Percentiles rank a stretch among this genome's conserved stretches.
phyloP scores from a whole-genome alignment of 1,140 invertebrate genomes.

The Procambarus clarkii region DNA sequence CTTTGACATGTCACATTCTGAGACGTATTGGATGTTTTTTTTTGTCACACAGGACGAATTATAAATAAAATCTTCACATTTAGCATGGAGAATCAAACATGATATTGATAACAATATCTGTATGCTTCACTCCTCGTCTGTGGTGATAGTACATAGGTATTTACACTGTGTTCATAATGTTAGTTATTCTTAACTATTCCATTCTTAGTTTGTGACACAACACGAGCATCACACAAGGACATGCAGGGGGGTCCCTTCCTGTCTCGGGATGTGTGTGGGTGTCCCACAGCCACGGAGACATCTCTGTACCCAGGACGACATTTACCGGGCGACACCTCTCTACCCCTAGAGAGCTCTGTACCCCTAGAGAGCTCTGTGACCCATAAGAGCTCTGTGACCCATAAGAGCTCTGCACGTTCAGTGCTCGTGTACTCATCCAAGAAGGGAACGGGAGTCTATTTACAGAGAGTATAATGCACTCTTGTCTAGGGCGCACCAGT shows the following conservation, averaged over 20 bases:
- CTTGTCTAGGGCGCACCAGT: background rate
- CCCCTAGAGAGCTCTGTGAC: too few species aligned
- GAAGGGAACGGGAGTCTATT: background rate
- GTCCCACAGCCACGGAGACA: background rate
- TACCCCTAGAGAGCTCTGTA: too few species aligned
- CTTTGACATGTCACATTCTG: slow-evolving; percentile 3
- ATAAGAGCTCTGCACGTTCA: too few species aligned
- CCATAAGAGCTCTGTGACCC: too few species aligned
- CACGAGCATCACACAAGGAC: background rate
- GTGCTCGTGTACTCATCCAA: too few species aligned
- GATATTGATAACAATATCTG: slow-evolving; percentile 29
- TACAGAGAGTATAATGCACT: background rate
- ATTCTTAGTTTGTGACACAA: background rate
- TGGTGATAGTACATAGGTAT: slow-evolving; percentile 31
- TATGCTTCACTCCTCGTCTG: slow-evolving; percentile 11
- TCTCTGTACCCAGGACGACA: background rate
- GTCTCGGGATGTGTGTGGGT: background rate
- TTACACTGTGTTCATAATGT: slow-evolving; percentile 43
- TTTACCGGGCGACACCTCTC: background rate
- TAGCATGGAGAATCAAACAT: slow-evolving; percentile 16
- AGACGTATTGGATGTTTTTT: background rate
- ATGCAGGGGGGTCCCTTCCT: background rate
- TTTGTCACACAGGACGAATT: background rate
- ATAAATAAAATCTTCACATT: slow-evolving; percentile 7
- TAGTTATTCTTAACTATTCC: background rate